These are phyloP conservation scores for Neosilurus mollespiculum DNA, from an alignment of 2,797 vertebrate genomes.

Conservation along the genomic window DNA sequence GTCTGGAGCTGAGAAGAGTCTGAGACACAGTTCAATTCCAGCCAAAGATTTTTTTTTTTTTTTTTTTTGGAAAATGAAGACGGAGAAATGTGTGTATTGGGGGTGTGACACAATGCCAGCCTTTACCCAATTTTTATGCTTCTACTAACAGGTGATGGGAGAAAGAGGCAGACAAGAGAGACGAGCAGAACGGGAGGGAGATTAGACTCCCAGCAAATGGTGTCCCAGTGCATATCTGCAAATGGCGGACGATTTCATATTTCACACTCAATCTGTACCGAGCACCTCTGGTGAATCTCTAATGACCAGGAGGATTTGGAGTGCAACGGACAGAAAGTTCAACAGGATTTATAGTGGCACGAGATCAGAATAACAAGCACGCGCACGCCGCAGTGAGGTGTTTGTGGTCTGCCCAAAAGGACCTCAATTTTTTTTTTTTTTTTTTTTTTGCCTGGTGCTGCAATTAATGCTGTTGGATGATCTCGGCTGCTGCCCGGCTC, in stretches of 20 bases:
- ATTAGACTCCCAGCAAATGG: not conserved
- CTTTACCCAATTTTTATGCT: not conserved
- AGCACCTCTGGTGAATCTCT: constrained; percentile 22
- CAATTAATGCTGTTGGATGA: not conserved
- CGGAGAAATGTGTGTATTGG: too few species aligned
- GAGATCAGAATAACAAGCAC: constrained; percentile 42
- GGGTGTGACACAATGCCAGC: not conserved
- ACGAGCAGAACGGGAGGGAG: not conserved
- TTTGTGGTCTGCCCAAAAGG: not conserved
- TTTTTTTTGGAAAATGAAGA: not conserved
- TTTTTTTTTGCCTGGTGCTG: not conserved
- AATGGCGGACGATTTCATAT: constrained; percentile 39
- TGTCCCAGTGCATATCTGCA: constrained; percentile 14
- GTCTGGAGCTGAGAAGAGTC: constrained; percentile 9
- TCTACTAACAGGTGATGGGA: not conserved
- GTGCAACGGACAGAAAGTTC: constrained; percentile 22
- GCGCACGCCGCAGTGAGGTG: not conserved
- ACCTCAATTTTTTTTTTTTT: not conserved
- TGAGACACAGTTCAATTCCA: constrained; percentile 38
- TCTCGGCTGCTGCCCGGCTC: not conserved
- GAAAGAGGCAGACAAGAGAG: not conserved
- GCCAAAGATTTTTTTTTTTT: constrained; percentile 42
- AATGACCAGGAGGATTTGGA: constrained; percentile 47
- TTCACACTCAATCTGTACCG: constrained; percentile 37
- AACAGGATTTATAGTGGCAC: constrained; percentile 25